These are phyloP conservation scores for Bombus turneri DNA, from an alignment of 1,140 invertebrate species.

Conservation along the genomic window DNA sequence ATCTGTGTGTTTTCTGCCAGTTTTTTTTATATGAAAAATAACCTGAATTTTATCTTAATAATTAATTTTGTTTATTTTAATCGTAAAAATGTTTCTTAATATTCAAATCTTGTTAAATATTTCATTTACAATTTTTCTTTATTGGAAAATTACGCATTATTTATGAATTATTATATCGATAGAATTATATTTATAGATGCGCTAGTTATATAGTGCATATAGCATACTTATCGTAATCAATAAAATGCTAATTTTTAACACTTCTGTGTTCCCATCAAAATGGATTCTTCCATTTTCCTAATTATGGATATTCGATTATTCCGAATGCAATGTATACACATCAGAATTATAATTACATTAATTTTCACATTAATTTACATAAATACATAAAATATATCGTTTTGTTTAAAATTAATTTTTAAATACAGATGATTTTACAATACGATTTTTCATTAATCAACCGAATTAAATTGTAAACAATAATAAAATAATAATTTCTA, in stretches of 20 bases:
- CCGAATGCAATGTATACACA: background rate
- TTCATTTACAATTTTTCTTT: background rate
- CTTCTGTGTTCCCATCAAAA: slow-evolving; percentile 75
- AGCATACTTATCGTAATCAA: slow-evolving; percentile 78
- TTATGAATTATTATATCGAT: slow-evolving; percentile 60
- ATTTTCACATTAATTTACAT: slow-evolving; percentile 7
- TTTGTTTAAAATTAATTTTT: background rate
- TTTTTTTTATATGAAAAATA: background rate
- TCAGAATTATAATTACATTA: background rate
- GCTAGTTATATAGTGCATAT: slow-evolving; percentile 69
- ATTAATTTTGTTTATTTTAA: background rate
- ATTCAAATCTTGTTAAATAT: background rate
- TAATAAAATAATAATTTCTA: background rate
- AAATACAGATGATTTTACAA: background rate
- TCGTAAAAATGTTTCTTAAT: background rate
- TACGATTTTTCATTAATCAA: background rate
- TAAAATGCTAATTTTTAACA: slow-evolving; percentile 84
- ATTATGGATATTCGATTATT: background rate
- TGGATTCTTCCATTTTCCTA: slow-evolving; percentile 45
- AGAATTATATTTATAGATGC: slow-evolving; percentile 76
- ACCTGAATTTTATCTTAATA: background rate
- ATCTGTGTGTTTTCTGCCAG: background rate
- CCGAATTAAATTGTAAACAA: background rate
- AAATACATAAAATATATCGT: background rate
- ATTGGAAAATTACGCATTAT: background rate